A percentile compares a stretch with the other conserved stretches of the same genome.
phyloP scores from a whole-genome alignment of 1,140 invertebrate genomes.

The Archivesica marissinica region DNA sequence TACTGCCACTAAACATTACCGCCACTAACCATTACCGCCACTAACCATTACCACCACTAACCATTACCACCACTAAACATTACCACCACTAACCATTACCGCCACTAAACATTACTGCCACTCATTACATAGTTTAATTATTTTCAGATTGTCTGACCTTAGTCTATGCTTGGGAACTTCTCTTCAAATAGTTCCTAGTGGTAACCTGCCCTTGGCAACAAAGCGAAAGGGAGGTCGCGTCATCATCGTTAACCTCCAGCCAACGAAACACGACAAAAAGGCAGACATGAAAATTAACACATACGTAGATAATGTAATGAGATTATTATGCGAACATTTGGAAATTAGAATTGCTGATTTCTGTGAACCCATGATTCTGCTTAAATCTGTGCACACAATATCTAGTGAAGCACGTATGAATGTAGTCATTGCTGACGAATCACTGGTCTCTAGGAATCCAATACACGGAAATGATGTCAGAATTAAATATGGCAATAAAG shows the following conservation, averaged over 20 bases:
- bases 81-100: no score
- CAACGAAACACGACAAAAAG: slow-evolving; percentile 98
- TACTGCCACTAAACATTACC: no score
- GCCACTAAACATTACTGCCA: no score
- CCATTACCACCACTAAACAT: no score
- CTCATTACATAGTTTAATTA: no score
- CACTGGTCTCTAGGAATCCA: slow-evolving; percentile 28
- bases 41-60: no score
- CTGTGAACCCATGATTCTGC: slow-evolving; percentile 60
- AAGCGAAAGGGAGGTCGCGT: slow-evolving; percentile 95
- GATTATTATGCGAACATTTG: slow-evolving; percentile 85
- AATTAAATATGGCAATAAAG: no score
- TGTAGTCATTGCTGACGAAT: slow-evolving; percentile 62
- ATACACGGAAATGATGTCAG: slow-evolving; percentile 6
- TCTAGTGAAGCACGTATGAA: slow-evolving; percentile 62
- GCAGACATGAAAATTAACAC: slow-evolving; percentile 94
- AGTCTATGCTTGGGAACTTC: slow-evolving; percentile 98
- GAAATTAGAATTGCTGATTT: slow-evolving; percentile 74
- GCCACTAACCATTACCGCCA: no score
- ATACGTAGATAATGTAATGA: slow-evolving; percentile 94
- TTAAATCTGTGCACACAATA: slow-evolving; percentile 74
- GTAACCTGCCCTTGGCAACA: slow-evolving; percentile 94
- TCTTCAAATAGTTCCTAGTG: slow-evolving; percentile 98
- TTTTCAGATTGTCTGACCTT: slow-evolving; percentile 92
- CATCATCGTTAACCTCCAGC: slow-evolving; percentile 98